A percentile compares a stretch with the other conserved stretches of the same genome.
Evolutionary conservation across 64 coral and sea anemone species (phyloP).

Genomic region (Exaiptasia diaphana): DNA sequence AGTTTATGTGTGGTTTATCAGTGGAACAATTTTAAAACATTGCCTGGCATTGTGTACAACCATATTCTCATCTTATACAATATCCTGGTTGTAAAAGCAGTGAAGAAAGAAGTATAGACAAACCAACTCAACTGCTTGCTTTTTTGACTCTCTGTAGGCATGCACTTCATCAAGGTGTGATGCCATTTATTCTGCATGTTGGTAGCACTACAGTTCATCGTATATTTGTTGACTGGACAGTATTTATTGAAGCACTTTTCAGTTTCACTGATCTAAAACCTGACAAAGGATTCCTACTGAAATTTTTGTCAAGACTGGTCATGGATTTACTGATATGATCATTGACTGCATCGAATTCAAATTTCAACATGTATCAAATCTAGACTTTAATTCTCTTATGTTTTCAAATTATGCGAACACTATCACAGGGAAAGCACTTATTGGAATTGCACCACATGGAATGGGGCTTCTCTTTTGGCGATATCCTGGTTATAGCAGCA

Average conservation of each 20-base stretch:
- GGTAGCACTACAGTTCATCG: background rate
- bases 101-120: no score
- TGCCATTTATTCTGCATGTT: no score
- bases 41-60: no score
- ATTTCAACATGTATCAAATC: conserved; percentile 25
- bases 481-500: conserved; percentile 18
- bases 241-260: conserved; percentile 41
- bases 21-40: no score
- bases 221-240: conserved; percentile 35
- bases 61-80: no score
- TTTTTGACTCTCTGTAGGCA: no score
- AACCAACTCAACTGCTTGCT: no score
- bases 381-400: conserved; percentile 27
- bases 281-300: conserved; percentile 21
- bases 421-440: conserved; percentile 36
- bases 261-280: conserved; percentile 40
- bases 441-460: conserved; percentile 2
- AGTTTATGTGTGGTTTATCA: no score
- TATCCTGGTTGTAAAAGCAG: no score
- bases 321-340: conserved; percentile 14
- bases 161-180: no score
- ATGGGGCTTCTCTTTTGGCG: conserved; percentile 20
- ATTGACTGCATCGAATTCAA: conserved; percentile 50
- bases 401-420: conserved; percentile 61
- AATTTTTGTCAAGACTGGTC: conserved; percentile 22